Evolutionary conservation across 2,113 vertebrate genomes (phyloP).

Genomic region (Sapajus apella): DNA sequence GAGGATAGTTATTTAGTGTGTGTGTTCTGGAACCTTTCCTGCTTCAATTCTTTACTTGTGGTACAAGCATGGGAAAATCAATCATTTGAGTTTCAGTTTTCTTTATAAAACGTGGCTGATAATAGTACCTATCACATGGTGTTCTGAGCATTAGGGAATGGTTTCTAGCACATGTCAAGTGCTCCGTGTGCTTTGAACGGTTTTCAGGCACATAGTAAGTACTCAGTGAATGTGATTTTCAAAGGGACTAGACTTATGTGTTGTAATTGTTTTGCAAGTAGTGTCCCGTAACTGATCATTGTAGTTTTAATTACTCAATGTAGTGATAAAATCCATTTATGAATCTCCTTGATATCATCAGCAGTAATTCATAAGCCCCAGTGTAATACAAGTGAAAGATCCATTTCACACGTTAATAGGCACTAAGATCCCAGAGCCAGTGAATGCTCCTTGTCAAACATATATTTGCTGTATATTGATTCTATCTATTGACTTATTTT

Average conservation of each 20-base stretch:
- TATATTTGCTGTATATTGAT: not conserved
- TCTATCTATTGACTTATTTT: not conserved
- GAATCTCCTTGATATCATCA: not conserved
- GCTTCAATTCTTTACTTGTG: not conserved
- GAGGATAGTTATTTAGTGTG: not conserved
- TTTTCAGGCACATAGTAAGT: not conserved
- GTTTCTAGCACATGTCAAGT: not conserved
- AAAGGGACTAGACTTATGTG: not conserved
- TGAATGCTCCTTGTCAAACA: not conserved
- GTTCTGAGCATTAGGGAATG: not conserved
- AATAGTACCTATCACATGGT: not conserved
- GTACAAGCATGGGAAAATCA: not conserved
- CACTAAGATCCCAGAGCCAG: not conserved
- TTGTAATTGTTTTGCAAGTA: not conserved
- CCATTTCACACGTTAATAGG: not conserved
- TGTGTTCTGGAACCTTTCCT: not conserved
- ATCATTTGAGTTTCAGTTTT: not conserved
- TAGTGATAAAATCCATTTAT: not conserved
- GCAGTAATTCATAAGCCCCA: not conserved
- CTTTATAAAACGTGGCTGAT: not conserved
- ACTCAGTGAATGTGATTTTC: constrained; percentile 15
- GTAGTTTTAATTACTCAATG: not conserved
- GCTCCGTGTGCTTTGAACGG: not conserved
- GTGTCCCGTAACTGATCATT: not conserved
- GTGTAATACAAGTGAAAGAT: not conserved